phyloP scores from a whole-genome alignment of 1,140 invertebrate species.

The Drosophila prosaltans region DNA sequence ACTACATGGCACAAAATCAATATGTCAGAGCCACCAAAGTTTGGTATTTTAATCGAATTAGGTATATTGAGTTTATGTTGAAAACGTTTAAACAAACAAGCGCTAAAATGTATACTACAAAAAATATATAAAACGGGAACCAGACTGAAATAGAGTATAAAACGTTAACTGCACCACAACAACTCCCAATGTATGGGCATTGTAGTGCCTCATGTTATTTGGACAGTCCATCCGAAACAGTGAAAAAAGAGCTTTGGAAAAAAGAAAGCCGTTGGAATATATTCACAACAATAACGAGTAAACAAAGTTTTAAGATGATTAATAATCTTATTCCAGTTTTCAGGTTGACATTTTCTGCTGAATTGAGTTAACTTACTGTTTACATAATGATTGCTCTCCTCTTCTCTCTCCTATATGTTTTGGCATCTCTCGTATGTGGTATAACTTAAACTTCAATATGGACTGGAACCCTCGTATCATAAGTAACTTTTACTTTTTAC shows the following conservation, averaged over 20 bases:
- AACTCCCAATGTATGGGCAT: background rate
- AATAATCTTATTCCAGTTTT: too few species aligned
- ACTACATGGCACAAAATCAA: conserved; percentile 45
- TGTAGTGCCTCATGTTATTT: conserved; percentile 35
- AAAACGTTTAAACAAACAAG: too few species aligned
- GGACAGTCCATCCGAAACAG: conserved; percentile 15
- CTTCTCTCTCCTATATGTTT: too few species aligned
- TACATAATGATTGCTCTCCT: too few species aligned
- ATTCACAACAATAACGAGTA: too few species aligned
- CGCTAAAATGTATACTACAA: background rate
- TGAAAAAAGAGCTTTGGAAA: conserved; percentile 3
- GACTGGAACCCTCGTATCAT: conserved; percentile 10
- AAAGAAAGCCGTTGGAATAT: background rate
- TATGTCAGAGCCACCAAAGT: background rate
- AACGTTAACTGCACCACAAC: conserved; percentile 5
- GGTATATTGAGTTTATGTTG: too few species aligned
- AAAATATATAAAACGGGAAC: background rate
- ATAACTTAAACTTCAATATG: conserved; percentile 13
- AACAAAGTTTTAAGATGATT: too few species aligned
- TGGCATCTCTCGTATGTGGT: conserved; percentile 27
- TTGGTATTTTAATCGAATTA: too few species aligned
- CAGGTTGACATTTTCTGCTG: too few species aligned
- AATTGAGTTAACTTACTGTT: too few species aligned
- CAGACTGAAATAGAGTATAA: background rate
- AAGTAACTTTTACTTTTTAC: conserved; percentile 16